Conservation (phyloP, 2,797 vertebrate species). For the Galagoides demidoff region DNA sequence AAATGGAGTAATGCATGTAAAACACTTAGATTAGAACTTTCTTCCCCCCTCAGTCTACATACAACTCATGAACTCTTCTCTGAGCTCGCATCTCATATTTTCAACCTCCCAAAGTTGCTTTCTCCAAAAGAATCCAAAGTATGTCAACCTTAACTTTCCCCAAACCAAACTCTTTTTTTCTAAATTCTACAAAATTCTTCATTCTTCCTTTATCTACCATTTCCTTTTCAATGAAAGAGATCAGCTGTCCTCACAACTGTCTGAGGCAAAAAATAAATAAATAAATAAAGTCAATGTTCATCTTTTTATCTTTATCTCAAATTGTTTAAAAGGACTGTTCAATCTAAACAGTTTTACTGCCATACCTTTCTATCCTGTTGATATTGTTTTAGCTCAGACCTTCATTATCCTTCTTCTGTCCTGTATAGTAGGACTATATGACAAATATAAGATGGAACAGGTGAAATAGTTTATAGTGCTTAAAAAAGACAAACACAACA, state of each 20-base stretch:
- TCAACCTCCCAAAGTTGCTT: background rate
- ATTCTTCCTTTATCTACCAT: background rate
- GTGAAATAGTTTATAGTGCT: background rate
- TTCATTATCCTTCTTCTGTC: background rate
- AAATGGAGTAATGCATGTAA: background rate
- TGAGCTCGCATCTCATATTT: constrained; percentile 7
- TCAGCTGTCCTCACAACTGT: background rate
- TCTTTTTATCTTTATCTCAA: background rate
- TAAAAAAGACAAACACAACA: background rate
- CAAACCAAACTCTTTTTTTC: background rate
- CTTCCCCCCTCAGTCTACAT: background rate
- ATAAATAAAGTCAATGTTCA: background rate
- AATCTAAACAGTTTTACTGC: background rate
- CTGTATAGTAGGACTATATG: background rate
- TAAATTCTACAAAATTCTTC: background rate
- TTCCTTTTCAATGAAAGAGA: background rate
- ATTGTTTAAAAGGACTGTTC: background rate
- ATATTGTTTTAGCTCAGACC: background rate
- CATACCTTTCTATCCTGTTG: background rate
- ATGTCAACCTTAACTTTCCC: background rate
- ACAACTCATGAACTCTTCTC: background rate
- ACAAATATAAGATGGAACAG: background rate
- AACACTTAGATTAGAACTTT: background rate
- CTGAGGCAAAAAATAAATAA: background rate
- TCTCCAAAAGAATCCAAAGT: background rate